Conservation (phyloP, 2,888 invertebrate species). For the Melitaea athalia region DNA sequence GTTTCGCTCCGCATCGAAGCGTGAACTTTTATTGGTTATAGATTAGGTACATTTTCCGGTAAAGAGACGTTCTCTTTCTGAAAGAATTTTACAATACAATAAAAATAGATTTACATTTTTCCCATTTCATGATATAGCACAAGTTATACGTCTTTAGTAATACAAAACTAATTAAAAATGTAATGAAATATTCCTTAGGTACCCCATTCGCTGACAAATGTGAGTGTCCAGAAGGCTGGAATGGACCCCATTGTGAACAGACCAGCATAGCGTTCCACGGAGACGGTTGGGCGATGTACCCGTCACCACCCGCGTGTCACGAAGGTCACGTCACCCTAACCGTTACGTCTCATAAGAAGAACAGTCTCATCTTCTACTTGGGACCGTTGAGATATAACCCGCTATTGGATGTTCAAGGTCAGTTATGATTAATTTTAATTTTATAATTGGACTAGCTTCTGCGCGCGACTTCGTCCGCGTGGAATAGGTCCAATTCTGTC, state of each 20-base stretch:
- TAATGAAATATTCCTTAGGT: constrained; percentile 53
- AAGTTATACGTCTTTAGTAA: too few relatives aligned
- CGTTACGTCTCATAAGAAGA: constrained; percentile 87
- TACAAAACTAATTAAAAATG: neutral
- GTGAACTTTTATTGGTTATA: too few relatives aligned
- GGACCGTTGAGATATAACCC: constrained; percentile 89
- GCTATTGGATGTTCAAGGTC: constrained; percentile 85
- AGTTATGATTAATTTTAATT: constrained; percentile 35
- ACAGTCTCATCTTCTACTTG: constrained; percentile 94
- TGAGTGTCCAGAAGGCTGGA: constrained; percentile 89
- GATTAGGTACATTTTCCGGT: too few relatives aligned
- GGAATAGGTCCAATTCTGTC: too few relatives aligned
- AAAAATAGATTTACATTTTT: too few relatives aligned
- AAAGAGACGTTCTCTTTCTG: too few relatives aligned
- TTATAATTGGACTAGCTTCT: neutral
- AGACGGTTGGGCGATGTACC: constrained; percentile 96
- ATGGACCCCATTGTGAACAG: constrained; percentile 95
- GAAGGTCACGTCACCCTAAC: constrained; percentile 91
- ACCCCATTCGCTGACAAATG: constrained; percentile 86
- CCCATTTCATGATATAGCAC: neutral
- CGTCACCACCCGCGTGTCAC: constrained; percentile 92
- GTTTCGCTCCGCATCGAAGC: too few relatives aligned
- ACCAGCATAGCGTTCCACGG: constrained; percentile 93
- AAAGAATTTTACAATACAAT: too few relatives aligned
- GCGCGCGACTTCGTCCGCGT: too few relatives aligned